Evolutionary conservation across 2,888 invertebrate genomes (phyloP).

Genomic region (Pantelozetes paolii): DNA sequence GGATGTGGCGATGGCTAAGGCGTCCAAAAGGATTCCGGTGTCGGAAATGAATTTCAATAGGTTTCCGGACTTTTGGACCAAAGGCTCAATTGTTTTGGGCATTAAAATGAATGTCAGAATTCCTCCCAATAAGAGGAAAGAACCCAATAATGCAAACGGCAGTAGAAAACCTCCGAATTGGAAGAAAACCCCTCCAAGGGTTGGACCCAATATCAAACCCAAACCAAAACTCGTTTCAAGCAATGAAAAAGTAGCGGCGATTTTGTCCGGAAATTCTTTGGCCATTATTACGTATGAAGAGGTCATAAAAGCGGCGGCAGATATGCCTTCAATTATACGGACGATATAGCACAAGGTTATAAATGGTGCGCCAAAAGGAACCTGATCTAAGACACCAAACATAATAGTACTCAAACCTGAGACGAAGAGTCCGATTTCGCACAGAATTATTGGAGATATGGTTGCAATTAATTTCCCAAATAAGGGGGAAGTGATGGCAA

Average conservation of each 20-base stretch:
- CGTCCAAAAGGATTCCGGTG: constrained; percentile 42
- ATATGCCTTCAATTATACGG: constrained; percentile 75
- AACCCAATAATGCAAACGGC: constrained; percentile 75
- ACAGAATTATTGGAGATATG: neutral
- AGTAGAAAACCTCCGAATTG: constrained; percentile 64
- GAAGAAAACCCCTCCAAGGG: constrained; percentile 78
- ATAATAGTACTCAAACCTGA: constrained; percentile 12
- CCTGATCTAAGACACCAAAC: constrained; percentile 49
- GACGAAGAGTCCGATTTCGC: constrained; percentile 33
- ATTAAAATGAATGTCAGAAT: constrained; percentile 68
- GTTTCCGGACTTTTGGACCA: constrained; percentile 33
- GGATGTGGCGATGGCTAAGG: constrained; percentile 45
- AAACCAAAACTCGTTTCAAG: constrained; percentile 80
- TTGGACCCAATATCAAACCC: constrained; percentile 84
- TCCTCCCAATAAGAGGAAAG: constrained; percentile 67
- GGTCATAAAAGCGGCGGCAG: constrained; percentile 78
- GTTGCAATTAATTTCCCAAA: constrained; percentile 68
- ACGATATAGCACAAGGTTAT: constrained; percentile 72
- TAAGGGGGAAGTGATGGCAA: constrained; percentile 73
- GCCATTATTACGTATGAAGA: constrained; percentile 83
- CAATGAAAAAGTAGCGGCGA: constrained; percentile 61
- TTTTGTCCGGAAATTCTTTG: constrained; percentile 77
- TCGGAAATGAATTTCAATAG: constrained; percentile 39
- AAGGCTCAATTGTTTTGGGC: constrained; percentile 54
- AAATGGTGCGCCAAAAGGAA: constrained; percentile 61